Evolutionary conservation across 2,113 vertebrate genomes (phyloP), one percentile per base, ranked within the genome.

Genomic region (Rousettus leschenaultii): DNA sequence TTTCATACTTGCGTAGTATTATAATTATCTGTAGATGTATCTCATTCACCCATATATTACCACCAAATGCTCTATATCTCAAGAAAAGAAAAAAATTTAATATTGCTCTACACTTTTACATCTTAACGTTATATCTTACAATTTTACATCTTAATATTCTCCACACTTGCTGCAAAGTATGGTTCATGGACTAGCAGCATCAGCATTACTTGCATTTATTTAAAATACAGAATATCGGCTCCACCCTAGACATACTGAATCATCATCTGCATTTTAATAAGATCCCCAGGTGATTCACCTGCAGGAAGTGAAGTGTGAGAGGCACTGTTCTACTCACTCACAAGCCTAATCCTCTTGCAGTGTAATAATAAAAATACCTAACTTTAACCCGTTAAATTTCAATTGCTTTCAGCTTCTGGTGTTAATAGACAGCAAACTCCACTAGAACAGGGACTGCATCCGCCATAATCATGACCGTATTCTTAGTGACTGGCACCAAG

Each of bases 221-320:
- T 92, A 84, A 83, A 55, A 55, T 9, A 53, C 33, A 87, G 74
- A 78, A 12, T 55, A 30, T 51, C 88, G 65, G 43, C n/a, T 87
- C 33, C 26, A n/a, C 16, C 26, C 22, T 38, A 65, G 57, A 43
- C 26, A 51, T 78, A 21, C 35, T 78, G 48, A 59, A 38, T 59
- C 77, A 80, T 71, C 84, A 40, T 24, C 68, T 33, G 26, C 26
- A 65, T 92, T 90, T 95, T 95, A 85, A 55, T 65, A 91, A 73
- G 75, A 30, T 55, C 24, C n/a, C 5, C n/a, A n/a, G 3, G 28
- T 65, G 57, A 85, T 30, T 79, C 77, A 51, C 15, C 38, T 12
- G 19, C 12, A 15, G 4, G 26, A 65, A 88, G 57, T 61, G 53
- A 40, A 40, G 40, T 40, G 40, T 40, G 26, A 74, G 24, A 87